A percentile compares a stretch with the other conserved stretches of the same genome.
Evolutionary conservation across 2,888 invertebrate genomes (phyloP).

Genomic region (Eurytoma adleriae): DNA sequence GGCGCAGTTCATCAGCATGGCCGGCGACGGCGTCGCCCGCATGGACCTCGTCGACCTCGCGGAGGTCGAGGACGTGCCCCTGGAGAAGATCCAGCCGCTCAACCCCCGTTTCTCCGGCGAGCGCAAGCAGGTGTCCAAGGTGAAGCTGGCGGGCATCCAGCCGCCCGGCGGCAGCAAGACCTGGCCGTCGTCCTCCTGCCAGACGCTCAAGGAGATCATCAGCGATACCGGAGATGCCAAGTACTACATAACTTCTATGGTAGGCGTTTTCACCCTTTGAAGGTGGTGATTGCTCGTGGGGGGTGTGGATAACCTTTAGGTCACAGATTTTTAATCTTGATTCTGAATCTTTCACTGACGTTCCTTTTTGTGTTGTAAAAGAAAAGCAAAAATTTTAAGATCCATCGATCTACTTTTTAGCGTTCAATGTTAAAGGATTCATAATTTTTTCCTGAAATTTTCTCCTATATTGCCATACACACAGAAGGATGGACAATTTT

Average conservation of each 20-base stretch:
- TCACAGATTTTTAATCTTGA: too few species aligned
- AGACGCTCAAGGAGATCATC: conserved; percentile 79
- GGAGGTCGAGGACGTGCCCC: conserved; percentile 76
- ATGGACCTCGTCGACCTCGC: conserved; percentile 85
- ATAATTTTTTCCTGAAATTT: too few species aligned
- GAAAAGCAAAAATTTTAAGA: too few species aligned
- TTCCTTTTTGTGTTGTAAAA: too few species aligned
- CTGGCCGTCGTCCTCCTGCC: conserved; percentile 81
- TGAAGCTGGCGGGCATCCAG: conserved; percentile 83
- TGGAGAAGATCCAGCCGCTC: conserved; percentile 77
- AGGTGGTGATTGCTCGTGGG: neutral
- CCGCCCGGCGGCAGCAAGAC: conserved; percentile 82
- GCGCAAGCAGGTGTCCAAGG: conserved; percentile 81
- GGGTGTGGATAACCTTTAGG: too few species aligned
- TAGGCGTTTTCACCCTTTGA: conserved; percentile 62
- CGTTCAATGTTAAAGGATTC: too few species aligned
- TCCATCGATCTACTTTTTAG: too few species aligned
- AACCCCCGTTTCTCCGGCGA: conserved; percentile 77
- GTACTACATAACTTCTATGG: conserved; percentile 79
- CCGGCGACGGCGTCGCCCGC: conserved; percentile 72
- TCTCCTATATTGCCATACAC: too few species aligned
- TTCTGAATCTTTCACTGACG: too few species aligned
- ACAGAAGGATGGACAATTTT: too few species aligned
- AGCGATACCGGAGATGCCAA: conserved; percentile 75
- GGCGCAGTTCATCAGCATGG: conserved; percentile 75